Base-by-base conservation (phyloP, 2,888 invertebrate species). In the Synanthedon andrenaeformis region DNA sequence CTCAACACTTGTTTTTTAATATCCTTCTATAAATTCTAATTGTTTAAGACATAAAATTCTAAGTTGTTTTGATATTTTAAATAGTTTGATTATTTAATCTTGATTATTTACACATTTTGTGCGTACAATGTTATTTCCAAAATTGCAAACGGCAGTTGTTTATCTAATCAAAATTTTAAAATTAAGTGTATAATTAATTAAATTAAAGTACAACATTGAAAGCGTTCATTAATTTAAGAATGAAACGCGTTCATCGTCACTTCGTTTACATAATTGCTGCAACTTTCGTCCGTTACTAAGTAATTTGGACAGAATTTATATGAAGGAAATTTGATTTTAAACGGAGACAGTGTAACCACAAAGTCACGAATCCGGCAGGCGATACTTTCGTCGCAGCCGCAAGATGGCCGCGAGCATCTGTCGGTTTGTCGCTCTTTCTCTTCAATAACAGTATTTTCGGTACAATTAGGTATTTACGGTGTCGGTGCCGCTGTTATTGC, bases 391-490 rank as follows among this genome's bases (percentile, higher is more conserved):
- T 65, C 67, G 66, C 67, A 59, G 70, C 80, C 81, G 70, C 81
- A 84, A 78, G 74, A 82, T 82, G 78, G 85, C 85, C 79, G 78
- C 77, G 69, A 83, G 86, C 86, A 86, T 83, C 82, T 87, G 86
- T 83, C 84, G 78, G 72, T 74, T 83, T 83, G 83, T 79, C 85
- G 84, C 83, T 82, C 74, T 81, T 84, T 75, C 72, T 69, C 56
- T 69, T 71, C 78, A 82, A 81, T 79, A 79, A 79, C 78, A 65
- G 73, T 79, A 74, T 68, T 79, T 74, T 75, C 73, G 73, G 72
- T 76, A 75, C 74, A 82, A 81, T 86, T 82, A 45, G 45, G 45
- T 45, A 81, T 77, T 73, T 73, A 67, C 66, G 71, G 65, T 74
- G 70, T 72, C 72, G 73, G 74, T 79, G 78, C 75, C 74, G 69